A percentile compares a stretch with the other conserved stretches of the same genome.
Conservation (phyloP, 2,797 vertebrate genomes). For the Microhierax caerulescens region DNA sequence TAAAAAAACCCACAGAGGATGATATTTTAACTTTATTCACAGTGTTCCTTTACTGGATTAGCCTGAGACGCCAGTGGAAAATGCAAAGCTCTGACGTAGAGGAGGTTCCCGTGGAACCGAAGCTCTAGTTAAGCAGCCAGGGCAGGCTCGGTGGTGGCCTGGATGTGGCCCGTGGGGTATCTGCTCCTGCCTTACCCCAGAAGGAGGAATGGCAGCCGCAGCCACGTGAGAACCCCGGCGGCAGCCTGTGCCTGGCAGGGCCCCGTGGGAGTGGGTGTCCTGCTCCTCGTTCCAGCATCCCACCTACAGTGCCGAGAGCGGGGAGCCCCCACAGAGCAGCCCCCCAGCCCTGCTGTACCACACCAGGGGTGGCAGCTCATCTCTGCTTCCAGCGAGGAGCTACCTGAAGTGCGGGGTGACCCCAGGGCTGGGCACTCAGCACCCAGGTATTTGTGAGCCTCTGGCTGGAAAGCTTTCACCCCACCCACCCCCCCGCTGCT, state of each 20-base stretch:
- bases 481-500: rapidly evolving
- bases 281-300: background rate
- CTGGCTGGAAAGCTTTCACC: background rate
- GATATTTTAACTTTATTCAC: background rate
- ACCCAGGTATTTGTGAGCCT: rapidly evolving
- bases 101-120: background rate
- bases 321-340: background rate
- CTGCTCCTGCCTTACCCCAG: background rate
- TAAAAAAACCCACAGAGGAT: background rate
- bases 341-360: background rate
- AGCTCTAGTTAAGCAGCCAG: background rate
- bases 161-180: rapidly evolving
- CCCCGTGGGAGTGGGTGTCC: background rate
- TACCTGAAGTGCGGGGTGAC: rapidly evolving
- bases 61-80: background rate
- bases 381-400: background rate
- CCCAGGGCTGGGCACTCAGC: rapidly evolving
- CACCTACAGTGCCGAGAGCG: rapidly evolving
- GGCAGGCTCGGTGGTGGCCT: background rate
- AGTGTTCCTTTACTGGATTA: background rate
- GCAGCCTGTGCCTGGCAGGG: background rate
- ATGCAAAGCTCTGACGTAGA: background rate
- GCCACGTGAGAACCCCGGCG: rapidly evolving
- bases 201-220: background rate
- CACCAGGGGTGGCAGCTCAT: rapidly evolving